These are phyloP conservation scores for Pachycephus smyrnensis DNA, from an alignment of 2,888 invertebrate genomes.

Conservation along the genomic window DNA sequence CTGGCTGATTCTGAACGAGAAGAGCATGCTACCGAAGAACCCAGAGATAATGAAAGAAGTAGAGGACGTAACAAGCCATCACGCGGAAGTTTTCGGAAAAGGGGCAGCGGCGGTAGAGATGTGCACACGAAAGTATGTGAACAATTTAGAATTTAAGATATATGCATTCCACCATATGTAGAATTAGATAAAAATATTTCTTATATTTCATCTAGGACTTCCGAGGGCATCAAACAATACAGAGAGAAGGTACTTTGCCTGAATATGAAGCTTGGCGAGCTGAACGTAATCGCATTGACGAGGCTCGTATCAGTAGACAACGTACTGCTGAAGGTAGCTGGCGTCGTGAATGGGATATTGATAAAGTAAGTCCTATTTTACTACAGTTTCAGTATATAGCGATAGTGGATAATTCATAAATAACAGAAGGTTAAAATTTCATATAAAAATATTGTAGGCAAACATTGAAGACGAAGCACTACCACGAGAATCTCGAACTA, in stretches of 20 bases:
- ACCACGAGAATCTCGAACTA: constrained; percentile 31
- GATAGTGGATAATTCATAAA: constrained; percentile 33
- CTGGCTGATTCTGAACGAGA: constrained; percentile 66
- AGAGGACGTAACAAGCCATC: constrained; percentile 43
- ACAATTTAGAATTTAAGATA: not conserved
- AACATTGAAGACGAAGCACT: constrained; percentile 34
- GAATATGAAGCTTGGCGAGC: constrained; percentile 67
- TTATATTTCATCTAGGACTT: constrained; percentile 21
- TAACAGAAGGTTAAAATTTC: constrained; percentile 27
- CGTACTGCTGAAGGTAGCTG: constrained; percentile 67
- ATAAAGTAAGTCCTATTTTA: constrained; percentile 51
- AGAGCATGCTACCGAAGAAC: constrained; percentile 37
- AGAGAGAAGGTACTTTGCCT: constrained; percentile 49
- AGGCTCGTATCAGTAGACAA: constrained; percentile 65
- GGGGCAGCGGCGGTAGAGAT: constrained; percentile 42
- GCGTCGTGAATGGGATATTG: constrained; percentile 67
- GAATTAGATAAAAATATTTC: not conserved
- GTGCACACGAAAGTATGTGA: constrained; percentile 31
- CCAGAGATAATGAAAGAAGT: constrained; percentile 44
- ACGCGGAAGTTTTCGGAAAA: constrained; percentile 42
- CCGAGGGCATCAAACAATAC: constrained; percentile 29
- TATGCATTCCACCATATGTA: not conserved
- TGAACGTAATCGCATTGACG: constrained; percentile 66
- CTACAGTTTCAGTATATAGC: constrained; percentile 26
- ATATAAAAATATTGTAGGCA: constrained; percentile 29